A percentile compares a stretch with the other conserved stretches of the same genome.
Evolutionary conservation across 2,888 invertebrate genomes (phyloP).

Genomic region (Proisotoma minuta): DNA sequence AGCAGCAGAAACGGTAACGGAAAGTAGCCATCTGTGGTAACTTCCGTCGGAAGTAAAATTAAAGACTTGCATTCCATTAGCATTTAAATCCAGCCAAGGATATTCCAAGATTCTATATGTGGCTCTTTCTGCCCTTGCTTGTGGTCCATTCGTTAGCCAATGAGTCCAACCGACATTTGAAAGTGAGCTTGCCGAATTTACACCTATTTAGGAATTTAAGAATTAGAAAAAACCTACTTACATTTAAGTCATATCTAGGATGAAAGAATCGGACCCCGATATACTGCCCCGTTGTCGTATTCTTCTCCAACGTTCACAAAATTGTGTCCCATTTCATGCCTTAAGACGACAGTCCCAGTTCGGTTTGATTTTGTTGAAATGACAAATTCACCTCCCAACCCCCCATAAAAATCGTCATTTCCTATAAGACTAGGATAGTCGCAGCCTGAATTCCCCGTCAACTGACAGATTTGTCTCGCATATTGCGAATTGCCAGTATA

Average conservation of each 20-base stretch:
- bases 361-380: slow-evolving; percentile 39
- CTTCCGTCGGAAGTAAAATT: slow-evolving; percentile 39
- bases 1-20: slow-evolving; percentile 40
- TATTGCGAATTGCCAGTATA: slow-evolving; percentile 37
- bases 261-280: no score
- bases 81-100: slow-evolving; percentile 33
- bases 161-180: slow-evolving; percentile 30
- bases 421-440: slow-evolving; percentile 41
- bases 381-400: slow-evolving; percentile 45
- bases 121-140: slow-evolving; percentile 31
- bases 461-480: slow-evolving; percentile 27
- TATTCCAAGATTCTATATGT: slow-evolving; percentile 36
- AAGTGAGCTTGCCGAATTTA: slow-evolving; percentile 30
- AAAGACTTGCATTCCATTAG: slow-evolving; percentile 18
- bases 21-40: slow-evolving; percentile 34
- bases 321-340: slow-evolving; percentile 16
- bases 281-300: background rate
- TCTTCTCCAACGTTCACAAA: slow-evolving; percentile 29
- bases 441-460: slow-evolving; percentile 39
- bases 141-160: slow-evolving; percentile 31
- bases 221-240: background rate
- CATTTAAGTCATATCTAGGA: no score
- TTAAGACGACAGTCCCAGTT: slow-evolving; percentile 26
- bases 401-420: slow-evolving; percentile 46
- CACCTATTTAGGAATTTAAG: slow-evolving; percentile 31